These are phyloP conservation scores for Amia ocellicauda DNA, from an alignment of 2,113 vertebrate species.

Conservation along the genomic window DNA sequence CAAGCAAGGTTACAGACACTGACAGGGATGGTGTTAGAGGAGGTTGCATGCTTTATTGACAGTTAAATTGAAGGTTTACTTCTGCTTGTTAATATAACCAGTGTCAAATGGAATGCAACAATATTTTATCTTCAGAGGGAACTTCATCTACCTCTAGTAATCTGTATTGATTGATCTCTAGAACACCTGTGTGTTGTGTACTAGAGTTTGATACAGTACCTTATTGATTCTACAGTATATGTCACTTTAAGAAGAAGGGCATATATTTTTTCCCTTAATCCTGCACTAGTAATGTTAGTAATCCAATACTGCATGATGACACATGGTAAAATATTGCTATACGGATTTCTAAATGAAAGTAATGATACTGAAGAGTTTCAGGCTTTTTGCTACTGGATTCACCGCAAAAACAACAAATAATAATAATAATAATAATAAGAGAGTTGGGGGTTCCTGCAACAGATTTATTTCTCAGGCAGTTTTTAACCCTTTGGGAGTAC, in stretches of 20 bases:
- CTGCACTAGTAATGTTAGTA: neutral
- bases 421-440: no score
- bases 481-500: no score
- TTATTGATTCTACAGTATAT: neutral
- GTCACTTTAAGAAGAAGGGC: neutral
- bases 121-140: constrained; percentile 15
- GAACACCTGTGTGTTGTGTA: neutral
- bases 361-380: no score
- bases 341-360: no score
- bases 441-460: no score
- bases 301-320: no score
- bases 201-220: neutral
- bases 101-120: constrained; percentile 16
- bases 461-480: no score
- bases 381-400: no score
- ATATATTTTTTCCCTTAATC: neutral
- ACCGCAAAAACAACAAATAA: no score
- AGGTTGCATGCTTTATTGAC: constrained; percentile 10
- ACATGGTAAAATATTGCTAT: no score
- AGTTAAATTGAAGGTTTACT: constrained; percentile 7
- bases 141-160: constrained; percentile 23
- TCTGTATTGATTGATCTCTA: constrained; percentile 28
- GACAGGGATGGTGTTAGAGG: constrained; percentile 35
- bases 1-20: neutral
- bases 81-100: constrained; percentile 19